Conservation (phyloP, 2,797 vertebrate species). For the Phalanger gymnotis region DNA sequence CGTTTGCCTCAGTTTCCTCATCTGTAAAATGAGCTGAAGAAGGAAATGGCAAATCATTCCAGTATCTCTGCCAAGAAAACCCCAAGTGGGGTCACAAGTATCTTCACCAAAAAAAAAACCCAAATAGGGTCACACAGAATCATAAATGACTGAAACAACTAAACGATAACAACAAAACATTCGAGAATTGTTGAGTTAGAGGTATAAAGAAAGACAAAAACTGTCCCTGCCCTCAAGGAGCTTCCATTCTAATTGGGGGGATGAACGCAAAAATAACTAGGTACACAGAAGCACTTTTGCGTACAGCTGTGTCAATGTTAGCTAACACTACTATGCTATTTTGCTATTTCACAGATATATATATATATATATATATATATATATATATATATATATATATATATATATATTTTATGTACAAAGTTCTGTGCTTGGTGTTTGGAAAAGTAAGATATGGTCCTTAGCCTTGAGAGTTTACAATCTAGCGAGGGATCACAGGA, state of each 20-base stretch:
- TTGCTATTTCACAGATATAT: neutral
- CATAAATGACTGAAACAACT: neutral
- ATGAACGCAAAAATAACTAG: neutral
- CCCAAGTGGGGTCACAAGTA: neutral
- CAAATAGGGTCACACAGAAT: neutral
- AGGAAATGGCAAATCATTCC: neutral
- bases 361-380: too few species aligned
- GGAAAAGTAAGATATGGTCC: neutral
- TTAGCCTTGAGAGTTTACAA: neutral
- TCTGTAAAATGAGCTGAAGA: neutral
- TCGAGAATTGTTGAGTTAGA: neutral
- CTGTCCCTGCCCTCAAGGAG: neutral
- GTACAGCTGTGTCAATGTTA: too few species aligned
- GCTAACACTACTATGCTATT: neutral
- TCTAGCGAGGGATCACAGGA: neutral
- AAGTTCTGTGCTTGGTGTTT: neutral
- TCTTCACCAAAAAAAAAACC: neutral
- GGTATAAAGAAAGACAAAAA: neutral
- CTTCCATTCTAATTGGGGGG: neutral
- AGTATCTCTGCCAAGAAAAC: neutral
- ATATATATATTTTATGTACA: neutral
- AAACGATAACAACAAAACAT: neutral
- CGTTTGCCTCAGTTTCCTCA: neutral
- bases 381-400: too few species aligned
- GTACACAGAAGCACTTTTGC: too few species aligned